Percentiles rank a stretch among this genome's conserved stretches.
Conservation (phyloP, 2,888 invertebrate species). For the Pollenia griseotomentosa region DNA sequence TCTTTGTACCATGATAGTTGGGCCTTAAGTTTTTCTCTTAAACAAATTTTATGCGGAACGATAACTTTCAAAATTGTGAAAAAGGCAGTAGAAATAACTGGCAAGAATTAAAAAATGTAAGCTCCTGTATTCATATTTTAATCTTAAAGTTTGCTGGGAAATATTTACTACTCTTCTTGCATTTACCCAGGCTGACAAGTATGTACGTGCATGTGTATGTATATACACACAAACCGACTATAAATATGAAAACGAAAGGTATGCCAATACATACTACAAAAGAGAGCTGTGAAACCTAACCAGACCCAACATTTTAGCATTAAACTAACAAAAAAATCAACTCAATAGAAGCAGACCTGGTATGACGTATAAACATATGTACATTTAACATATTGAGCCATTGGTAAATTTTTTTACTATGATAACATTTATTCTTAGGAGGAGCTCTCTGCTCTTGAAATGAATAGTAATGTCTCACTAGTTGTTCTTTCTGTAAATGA, state of each 20-base stretch:
- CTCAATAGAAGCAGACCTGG: conserved; percentile 30
- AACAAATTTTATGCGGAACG: too few relatives aligned
- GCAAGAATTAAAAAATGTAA: too few relatives aligned
- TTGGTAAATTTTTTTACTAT: neutral
- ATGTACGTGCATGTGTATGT: neutral
- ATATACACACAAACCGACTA: neutral
- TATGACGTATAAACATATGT: conserved; percentile 29
- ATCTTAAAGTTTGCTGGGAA: conserved; percentile 35
- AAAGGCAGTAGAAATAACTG: too few relatives aligned
- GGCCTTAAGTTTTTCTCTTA: too few relatives aligned
- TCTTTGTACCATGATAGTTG: too few relatives aligned
- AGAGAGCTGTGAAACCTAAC: conserved; percentile 72
- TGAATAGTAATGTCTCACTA: neutral
- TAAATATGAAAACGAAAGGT: conserved; percentile 57
- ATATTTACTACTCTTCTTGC: conserved; percentile 32
- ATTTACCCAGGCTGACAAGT: conserved; percentile 7
- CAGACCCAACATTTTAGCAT: conserved; percentile 70
- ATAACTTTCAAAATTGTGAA: too few relatives aligned
- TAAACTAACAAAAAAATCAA: conserved; percentile 32
- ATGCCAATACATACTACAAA: conserved; percentile 54
- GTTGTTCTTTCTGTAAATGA: neutral
- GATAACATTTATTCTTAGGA: neutral
- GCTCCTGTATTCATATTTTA: too few relatives aligned
- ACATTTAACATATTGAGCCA: neutral
- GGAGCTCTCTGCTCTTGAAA: conserved; percentile 33